Evolutionary conservation across 2,888 invertebrate species (phyloP).

Genomic region (Idaea dimidiata): DNA sequence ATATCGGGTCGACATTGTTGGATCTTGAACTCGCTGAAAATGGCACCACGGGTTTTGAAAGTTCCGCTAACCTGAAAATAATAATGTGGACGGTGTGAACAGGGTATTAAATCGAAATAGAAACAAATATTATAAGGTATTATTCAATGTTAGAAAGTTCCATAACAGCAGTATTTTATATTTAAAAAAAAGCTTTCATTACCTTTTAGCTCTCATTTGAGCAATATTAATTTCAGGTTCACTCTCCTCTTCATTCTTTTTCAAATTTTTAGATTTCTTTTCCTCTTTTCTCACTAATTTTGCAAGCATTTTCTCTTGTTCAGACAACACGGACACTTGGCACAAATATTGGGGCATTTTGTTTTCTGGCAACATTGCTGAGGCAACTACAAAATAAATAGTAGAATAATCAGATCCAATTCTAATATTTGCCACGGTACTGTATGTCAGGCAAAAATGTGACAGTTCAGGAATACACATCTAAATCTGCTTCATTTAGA

Average conservation of each 20-base stretch:
- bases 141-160: too few relatives aligned
- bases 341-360: conserved; percentile 86
- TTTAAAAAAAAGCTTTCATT: conserved; percentile 1
- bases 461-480: too few relatives aligned
- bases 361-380: conserved; percentile 59
- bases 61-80: conserved; percentile 56
- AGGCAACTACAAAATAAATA: conserved; percentile 42
- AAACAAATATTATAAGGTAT: too few relatives aligned
- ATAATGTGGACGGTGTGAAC: too few relatives aligned
- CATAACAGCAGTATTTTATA: too few relatives aligned
- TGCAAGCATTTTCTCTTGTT: conserved; percentile 87
- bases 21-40: conserved; percentile 67
- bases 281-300: conserved; percentile 92
- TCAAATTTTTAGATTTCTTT: conserved; percentile 83
- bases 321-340: conserved; percentile 92
- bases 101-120: too few relatives aligned
- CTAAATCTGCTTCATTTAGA: too few relatives aligned
- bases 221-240: conserved; percentile 77
- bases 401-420: not conserved
- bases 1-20: conserved; percentile 52
- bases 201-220: conserved; percentile 79
- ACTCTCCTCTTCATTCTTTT: conserved; percentile 64
- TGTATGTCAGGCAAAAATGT: too few relatives aligned
- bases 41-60: conserved; percentile 70
- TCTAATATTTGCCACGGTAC: too few relatives aligned